Evolutionary conservation across 1,140 invertebrate species (phyloP), one percentile per base, ranked within the genome.

Genomic region (Pogonomyrmex californicus): DNA sequence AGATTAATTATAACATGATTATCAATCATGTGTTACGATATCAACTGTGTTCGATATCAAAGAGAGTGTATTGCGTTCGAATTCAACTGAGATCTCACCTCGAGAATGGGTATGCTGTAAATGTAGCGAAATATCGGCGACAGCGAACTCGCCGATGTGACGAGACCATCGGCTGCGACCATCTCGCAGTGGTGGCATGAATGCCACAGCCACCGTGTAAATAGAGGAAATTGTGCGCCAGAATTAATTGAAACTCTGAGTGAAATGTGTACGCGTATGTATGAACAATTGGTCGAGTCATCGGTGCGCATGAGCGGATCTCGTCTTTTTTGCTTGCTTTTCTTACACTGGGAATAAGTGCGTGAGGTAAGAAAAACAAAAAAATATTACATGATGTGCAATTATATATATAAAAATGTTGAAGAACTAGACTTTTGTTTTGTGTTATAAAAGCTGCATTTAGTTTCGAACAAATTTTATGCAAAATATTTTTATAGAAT

Each of bases 171-270:
- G 78, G 66, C 17, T 33, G 23, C 51, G 33, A 83, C 30, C 71
- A 73, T 83, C 71, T 83, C 79, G 54, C 54, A 73, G 33, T 41
- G 54, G 38, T 51, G 47, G 14, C 6, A 49, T 51, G 51, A 47
- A 58, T 73, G 56, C 68, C 47, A 36, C 54, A 73, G 79, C 47
- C 79, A 44, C 33, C 54, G 56, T 83, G 79, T 83, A 83, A 83
- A 83, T 71, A 83, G 68, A 49, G 68, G 68, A 83, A 83, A 83
- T 56, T 83, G 79, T 62, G 44, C 68, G 79, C 66, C 30, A n/a
- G 41, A 83, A 83, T 83, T 83, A 83, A 83, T 83, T 83, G 79
- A 73, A 83, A 83, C 54, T 83, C 68, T 54, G 54, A 9, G 54
- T 33, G 79, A 75, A 54, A 75, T 47, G 79, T 83, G 56, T 75